A percentile compares a stretch with the other conserved stretches of the same genome.
Evolutionary conservation across 2,113 vertebrate species (phyloP).

Genomic region (Pituophis catenifer): DNA sequence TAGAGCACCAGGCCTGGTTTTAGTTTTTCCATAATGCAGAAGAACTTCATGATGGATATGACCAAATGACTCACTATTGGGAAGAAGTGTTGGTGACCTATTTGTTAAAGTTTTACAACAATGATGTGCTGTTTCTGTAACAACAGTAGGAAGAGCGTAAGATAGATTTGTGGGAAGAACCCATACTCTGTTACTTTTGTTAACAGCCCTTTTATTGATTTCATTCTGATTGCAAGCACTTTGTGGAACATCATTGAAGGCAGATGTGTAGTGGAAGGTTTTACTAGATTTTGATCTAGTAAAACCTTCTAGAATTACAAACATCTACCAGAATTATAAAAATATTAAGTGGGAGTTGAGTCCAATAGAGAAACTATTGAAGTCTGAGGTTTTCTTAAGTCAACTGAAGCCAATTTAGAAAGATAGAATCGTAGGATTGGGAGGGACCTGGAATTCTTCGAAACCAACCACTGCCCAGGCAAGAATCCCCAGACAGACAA

Average conservation of each 20-base stretch:
- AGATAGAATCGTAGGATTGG: neutral
- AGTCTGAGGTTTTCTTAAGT: neutral
- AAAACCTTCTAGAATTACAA: neutral
- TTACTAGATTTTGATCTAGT: neutral
- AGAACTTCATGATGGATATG: constrained; percentile 10
- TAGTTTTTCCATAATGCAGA: constrained; percentile 31
- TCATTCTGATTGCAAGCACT: neutral
- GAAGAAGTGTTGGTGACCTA: neutral
- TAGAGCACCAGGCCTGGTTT: constrained; percentile 14
- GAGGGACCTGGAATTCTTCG: neutral
- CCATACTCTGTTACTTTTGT: fast-evolving
- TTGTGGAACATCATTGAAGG: neutral
- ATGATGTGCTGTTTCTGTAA: constrained; percentile 10
- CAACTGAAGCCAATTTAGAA: neutral
- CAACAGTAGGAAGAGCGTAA: constrained; percentile 1
- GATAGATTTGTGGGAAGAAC: neutral
- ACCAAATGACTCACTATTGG: constrained; percentile 28
- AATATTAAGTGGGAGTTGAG: neutral
- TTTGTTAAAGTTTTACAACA: constrained; percentile 7
- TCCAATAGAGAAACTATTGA: neutral
- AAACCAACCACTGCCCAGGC: neutral
- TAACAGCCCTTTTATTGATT: neutral
- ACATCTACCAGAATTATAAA: neutral
- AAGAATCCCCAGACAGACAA: neutral
- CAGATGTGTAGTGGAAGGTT: neutral